Conservation (phyloP, 2,888 invertebrate genomes). For the Gasteruption jaculator region DNA sequence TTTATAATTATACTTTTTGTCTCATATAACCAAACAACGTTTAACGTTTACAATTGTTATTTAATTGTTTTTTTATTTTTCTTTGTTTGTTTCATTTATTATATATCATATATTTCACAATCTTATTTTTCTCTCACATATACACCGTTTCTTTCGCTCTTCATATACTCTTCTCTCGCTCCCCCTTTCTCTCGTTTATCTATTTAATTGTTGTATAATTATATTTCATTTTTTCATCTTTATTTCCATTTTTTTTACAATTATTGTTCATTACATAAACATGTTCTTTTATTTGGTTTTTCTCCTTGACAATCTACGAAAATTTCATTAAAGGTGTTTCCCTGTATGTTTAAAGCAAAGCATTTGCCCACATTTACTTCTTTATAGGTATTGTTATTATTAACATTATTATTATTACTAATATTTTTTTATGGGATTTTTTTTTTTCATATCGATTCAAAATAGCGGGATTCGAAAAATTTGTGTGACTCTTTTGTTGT, state of each 20-base stretch:
- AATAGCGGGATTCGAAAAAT: conserved; percentile 5
- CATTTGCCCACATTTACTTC: too few species aligned
- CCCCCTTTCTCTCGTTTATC: conserved; percentile 9
- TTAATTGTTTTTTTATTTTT: conserved; percentile 12
- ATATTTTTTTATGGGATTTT: conserved; percentile 8
- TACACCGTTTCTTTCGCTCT: conserved; percentile 13
- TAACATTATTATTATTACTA: conserved; percentile 8
- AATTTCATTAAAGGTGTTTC: too few species aligned
- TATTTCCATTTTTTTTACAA: neutral
- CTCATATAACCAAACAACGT: conserved; percentile 41
- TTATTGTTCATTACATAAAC: too few species aligned
- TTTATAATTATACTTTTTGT: conserved; percentile 34
- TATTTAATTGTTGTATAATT: conserved; percentile 1
- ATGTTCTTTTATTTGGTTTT: too few species aligned
- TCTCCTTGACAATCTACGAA: too few species aligned
- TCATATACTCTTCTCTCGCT: conserved; percentile 8
- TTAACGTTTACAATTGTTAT: conserved; percentile 33
- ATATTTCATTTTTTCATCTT: conserved; percentile 5
- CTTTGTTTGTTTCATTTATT: conserved; percentile 10
- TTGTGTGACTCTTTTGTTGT: neutral
- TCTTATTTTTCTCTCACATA: conserved; percentile 8
- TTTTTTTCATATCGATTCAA: conserved; percentile 11
- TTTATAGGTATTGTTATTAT: too few species aligned
- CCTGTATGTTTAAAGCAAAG: too few species aligned
- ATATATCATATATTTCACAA: conserved; percentile 8